Base-by-base conservation (phyloP, 1,140 invertebrate genomes). In the Sitobion miscanthi region DNA sequence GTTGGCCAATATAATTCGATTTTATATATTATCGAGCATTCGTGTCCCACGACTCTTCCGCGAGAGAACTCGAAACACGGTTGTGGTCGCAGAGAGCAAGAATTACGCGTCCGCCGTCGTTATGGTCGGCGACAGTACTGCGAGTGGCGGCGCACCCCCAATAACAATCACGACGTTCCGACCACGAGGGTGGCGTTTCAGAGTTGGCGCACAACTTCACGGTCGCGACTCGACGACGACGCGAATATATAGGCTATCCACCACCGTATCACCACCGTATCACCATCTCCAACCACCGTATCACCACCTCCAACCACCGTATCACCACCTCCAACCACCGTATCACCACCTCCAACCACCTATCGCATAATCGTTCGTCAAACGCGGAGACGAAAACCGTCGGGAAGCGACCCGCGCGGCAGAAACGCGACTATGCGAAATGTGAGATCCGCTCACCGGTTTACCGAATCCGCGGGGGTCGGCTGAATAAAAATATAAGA, bases 141-240 rank as follows among this genome's bases (percentile, higher is more conserved):
- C 49, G 54, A 38, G 35, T n/a, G 35, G 49, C 49, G 20, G 21
- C 30, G 52, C 83, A 38, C 38, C 42, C 83, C 42, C 35, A 45
- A 86, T 17, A 14, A 42, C 25, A 17, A 11, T 17, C 42, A 25
- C 85, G 45, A 20, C 42, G 83, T 30, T 38, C 83, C 9, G 42
- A 90, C 57, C 89, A 90, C 89, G 89, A 90, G 89, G 89, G 89
- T 14, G 57, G 38, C 38, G 57, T 69, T 90, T 90, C 17, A 21
- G 89, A 45, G 89, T 30, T 69, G 89, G 89, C 89, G 89, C 57
- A 77, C 57, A 90, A 90, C n/a, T 62, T 77, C 62, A 77, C n/a
- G 62, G 62, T 77, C 38, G 85, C 45, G 85, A 86, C 23, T 42
- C 23, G 14, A 14, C 4, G 14, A n/a, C 30, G 14, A 4, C n/a